Evolutionary conservation across 1,140 invertebrate genomes (phyloP).

Genomic region (Bilobella aurantiaca): DNA sequence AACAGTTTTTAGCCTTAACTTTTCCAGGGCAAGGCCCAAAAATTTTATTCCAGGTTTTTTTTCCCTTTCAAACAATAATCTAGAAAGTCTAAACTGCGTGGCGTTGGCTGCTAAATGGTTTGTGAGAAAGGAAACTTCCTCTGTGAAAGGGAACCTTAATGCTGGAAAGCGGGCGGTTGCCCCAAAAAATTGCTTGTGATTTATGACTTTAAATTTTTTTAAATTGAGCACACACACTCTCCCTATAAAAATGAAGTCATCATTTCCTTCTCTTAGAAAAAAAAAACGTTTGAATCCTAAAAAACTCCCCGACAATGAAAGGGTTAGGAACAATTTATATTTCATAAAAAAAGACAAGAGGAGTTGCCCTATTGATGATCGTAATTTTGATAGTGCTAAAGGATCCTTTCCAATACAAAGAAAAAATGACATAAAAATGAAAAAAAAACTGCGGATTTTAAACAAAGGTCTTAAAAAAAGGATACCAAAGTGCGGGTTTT

Average conservation of each 20-base stretch:
- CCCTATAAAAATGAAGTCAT: constrained; percentile 16
- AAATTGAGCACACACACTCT: not conserved
- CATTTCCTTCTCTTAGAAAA: constrained; percentile 4
- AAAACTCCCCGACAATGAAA: constrained; percentile 9
- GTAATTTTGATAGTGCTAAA: no score
- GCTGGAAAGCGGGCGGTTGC: no score
- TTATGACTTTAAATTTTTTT: constrained; percentile 22
- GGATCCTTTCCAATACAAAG: no score
- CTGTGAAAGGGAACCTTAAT: not conserved
- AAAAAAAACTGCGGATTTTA: no score
- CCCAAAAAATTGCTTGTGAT: constrained; percentile 15
- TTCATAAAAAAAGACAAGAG: not conserved
- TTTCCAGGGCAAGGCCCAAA: no score
- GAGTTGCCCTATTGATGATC: no score
- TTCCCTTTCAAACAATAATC: not conserved
- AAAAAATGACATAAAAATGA: no score
- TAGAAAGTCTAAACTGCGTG: not conserved
- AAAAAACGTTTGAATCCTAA: not conserved
- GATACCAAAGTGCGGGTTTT: no score
- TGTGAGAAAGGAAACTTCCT: constrained; percentile 17
- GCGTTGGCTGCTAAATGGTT: constrained; percentile 19
- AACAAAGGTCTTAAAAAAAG: not conserved
- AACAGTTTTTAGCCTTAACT: no score
- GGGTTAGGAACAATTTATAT: not conserved
- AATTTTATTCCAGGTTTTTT: no score